A percentile compares a stretch with the other conserved stretches of the same genome.
phyloP scores from a whole-genome alignment of 2,888 invertebrate species.

The Eilema griseolum region DNA sequence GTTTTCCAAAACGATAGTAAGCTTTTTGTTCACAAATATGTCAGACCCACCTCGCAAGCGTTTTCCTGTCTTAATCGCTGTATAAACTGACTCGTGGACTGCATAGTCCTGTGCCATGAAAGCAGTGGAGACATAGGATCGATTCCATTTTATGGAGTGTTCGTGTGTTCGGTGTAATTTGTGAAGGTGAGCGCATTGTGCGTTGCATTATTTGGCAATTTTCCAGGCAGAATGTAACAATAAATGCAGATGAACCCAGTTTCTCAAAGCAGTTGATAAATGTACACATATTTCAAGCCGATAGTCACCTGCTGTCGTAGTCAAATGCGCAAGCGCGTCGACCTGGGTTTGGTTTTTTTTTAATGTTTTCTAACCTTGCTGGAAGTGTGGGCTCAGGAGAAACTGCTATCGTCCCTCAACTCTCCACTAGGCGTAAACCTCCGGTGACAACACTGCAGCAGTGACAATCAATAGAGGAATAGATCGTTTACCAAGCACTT shows the following conservation, averaged over 20 bases:
- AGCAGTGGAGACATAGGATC: neutral
- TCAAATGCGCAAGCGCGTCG: slow-evolving; percentile 14
- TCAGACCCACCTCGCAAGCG: neutral
- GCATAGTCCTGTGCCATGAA: neutral
- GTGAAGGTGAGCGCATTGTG: slow-evolving; percentile 1
- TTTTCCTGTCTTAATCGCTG: neutral
- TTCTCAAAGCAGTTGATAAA: slow-evolving; percentile 6
- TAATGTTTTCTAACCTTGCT: slow-evolving; percentile 15
- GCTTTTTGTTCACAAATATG: neutral
- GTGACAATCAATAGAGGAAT: slow-evolving; percentile 8
- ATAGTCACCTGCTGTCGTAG: slow-evolving; percentile 1
- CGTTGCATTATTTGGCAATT: slow-evolving; percentile 7
- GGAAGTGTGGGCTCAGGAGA: slow-evolving; percentile 11
- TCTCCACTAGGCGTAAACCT: slow-evolving; percentile 19
- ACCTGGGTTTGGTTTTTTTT: slow-evolving; percentile 6
- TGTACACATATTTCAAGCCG: slow-evolving; percentile 4
- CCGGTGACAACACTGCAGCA: slow-evolving; percentile 17
- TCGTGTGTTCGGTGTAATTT: neutral
- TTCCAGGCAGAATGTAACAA: slow-evolving; percentile 1
- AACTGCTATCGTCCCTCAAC: slow-evolving; percentile 14
- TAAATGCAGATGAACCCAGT: slow-evolving; percentile 5
- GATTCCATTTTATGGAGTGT: neutral
- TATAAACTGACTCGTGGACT: too few relatives aligned
- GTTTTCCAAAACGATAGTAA: neutral
- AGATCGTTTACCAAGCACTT: slow-evolving; percentile 1